Evolutionary conservation across 2,797 vertebrate genomes (phyloP).

Genomic region (Phaenicophaeus curvirostris): DNA sequence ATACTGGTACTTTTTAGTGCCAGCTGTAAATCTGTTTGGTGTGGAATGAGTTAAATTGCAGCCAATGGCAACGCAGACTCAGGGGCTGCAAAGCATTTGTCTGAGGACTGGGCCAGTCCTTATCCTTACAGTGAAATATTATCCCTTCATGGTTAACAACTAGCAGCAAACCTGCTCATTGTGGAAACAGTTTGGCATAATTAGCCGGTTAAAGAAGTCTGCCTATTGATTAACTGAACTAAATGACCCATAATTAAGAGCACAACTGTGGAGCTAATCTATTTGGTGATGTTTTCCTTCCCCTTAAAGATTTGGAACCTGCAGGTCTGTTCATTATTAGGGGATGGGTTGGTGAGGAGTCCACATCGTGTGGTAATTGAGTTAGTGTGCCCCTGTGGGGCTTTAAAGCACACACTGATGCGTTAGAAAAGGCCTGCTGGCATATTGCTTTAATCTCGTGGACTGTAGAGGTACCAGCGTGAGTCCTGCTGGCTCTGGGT

Average conservation of each 20-base stretch:
- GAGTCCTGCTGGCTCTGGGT: neutral
- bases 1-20: neutral
- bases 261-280: slow-evolving; percentile 52
- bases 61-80: neutral
- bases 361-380: neutral
- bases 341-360: slow-evolving; percentile 30
- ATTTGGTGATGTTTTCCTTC: slow-evolving; percentile 32
- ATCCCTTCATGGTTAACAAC: slow-evolving; percentile 62
- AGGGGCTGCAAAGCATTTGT: neutral
- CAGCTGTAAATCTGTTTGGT: neutral
- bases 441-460: neutral
- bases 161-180: slow-evolving; percentile 54
- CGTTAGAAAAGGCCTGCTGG: neutral
- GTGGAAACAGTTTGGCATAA: slow-evolving; percentile 62
- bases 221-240: slow-evolving; percentile 73
- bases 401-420: neutral
- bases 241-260: slow-evolving; percentile 75
- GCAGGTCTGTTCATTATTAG: slow-evolving; percentile 16
- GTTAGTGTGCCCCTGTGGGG: neutral
- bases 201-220: slow-evolving; percentile 71
- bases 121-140: slow-evolving; percentile 63
- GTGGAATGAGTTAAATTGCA: slow-evolving; percentile 1
- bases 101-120: neutral
- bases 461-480: neutral
- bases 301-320: slow-evolving; percentile 26